These are phyloP conservation scores for Perccottus glenii DNA, from an alignment of 2,113 vertebrate species.

Conservation along the genomic window DNA sequence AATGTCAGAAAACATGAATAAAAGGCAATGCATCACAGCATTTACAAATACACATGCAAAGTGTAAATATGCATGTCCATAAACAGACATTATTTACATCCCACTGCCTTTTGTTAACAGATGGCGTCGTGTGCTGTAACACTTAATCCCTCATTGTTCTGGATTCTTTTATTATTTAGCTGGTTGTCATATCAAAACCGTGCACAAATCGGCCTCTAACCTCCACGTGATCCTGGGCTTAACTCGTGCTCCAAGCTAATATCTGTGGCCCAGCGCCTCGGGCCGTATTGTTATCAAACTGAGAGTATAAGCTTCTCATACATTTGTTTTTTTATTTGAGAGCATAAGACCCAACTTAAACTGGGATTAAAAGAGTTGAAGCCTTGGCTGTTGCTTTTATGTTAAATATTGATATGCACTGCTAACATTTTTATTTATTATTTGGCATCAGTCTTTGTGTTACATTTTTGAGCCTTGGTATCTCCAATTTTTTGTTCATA, in stretches of 20 bases:
- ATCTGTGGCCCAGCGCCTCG: conserved; percentile 31
- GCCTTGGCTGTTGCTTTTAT: conserved; percentile 8
- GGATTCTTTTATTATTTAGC: conserved; percentile 63
- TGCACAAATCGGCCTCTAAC: conserved; percentile 57
- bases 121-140: conserved; percentile 50
- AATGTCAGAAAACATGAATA: no score
- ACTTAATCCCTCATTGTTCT: conserved; percentile 70
- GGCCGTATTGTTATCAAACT: conserved; percentile 47
- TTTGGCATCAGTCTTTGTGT: no score
- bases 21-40: no score
- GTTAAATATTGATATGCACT: neutral
- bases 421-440: no score
- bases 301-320: conserved; percentile 60
- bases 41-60: no score
- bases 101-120: conserved; percentile 40
- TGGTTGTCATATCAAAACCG: conserved; percentile 59
- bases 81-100: conserved; percentile 28
- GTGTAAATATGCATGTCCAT: conserved; percentile 12
- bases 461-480: no score
- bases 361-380: conserved; percentile 56
- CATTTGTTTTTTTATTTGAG: conserved; percentile 47
- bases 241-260: conserved; percentile 43
- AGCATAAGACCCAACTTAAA: conserved; percentile 33
- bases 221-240: conserved; percentile 48
- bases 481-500: no score